A percentile compares a stretch with the other conserved stretches of the same genome.
Conservation (phyloP, 2,888 invertebrate genomes). For the Mamestra brassicae region DNA sequence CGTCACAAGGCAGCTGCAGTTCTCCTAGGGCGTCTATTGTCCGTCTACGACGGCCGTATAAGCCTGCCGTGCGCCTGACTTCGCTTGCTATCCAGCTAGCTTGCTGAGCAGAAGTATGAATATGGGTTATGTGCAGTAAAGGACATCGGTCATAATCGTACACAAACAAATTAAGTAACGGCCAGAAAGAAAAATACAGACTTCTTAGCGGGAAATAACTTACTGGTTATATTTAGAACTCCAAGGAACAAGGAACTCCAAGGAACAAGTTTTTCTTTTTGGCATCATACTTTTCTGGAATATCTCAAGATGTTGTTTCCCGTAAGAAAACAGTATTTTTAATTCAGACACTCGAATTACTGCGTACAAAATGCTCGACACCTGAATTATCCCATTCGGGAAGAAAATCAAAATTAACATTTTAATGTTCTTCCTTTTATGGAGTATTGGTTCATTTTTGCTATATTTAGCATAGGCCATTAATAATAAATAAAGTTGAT, state of each 20-base stretch:
- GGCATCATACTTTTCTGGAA: background rate
- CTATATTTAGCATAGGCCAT: background rate
- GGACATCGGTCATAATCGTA: slow-evolving; percentile 18
- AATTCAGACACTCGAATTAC: background rate
- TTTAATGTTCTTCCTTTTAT: background rate
- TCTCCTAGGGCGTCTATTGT: slow-evolving; percentile 43
- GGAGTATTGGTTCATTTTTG: background rate
- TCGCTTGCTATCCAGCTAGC: slow-evolving; percentile 41
- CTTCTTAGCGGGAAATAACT: background rate
- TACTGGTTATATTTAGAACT: background rate
- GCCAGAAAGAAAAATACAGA: background rate
- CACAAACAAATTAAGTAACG: background rate
- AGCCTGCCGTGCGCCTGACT: slow-evolving; percentile 43
- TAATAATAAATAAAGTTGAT: too few species aligned
- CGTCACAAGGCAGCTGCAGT: slow-evolving; percentile 48
- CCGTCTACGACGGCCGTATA: slow-evolving; percentile 35
- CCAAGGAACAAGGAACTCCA: background rate
- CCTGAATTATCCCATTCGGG: background rate
- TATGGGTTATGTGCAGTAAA: slow-evolving; percentile 42
- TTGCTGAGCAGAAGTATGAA: slow-evolving; percentile 51
- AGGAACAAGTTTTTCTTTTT: background rate
- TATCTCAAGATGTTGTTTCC: background rate
- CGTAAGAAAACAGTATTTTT: background rate
- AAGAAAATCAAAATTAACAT: slow-evolving; percentile 1
- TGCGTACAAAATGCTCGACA: background rate